These are phyloP conservation scores for Caenorhabditis sp. DNA, from an alignment of 2,888 invertebrate species.

Conservation along the genomic window DNA sequence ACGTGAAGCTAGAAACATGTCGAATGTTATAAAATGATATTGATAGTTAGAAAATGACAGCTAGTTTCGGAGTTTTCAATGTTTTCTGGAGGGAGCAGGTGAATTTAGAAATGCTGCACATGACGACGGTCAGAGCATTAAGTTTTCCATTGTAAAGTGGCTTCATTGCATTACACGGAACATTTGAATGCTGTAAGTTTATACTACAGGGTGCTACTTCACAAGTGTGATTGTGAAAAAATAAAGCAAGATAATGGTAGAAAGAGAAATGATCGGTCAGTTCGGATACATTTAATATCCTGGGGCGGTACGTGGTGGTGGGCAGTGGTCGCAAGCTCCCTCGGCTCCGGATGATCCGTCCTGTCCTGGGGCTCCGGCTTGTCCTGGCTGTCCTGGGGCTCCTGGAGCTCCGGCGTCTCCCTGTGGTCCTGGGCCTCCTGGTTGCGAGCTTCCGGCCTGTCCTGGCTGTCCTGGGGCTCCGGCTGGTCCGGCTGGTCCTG, in stretches of 20 bases:
- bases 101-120: constrained; percentile 4
- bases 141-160: background rate
- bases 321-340: constrained; percentile 68
- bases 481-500: constrained; percentile 62
- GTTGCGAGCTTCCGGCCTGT: constrained; percentile 51
- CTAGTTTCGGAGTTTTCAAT: no score
- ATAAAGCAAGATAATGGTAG: constrained; percentile 55
- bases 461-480: constrained; percentile 62
- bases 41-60: no score
- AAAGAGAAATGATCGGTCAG: constrained; percentile 24
- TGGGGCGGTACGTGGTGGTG: constrained; percentile 64
- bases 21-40: no score
- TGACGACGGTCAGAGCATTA: no score
- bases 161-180: no score
- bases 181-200: constrained; percentile 42
- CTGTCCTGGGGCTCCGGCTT: constrained; percentile 55
- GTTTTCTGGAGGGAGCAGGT: background rate
- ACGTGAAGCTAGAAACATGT: background rate
- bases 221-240: constrained; percentile 39
- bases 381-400: constrained; percentile 63
- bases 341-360: constrained; percentile 55
- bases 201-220: constrained; percentile 48
- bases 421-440: constrained; percentile 59
- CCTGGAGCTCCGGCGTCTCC: constrained; percentile 61
- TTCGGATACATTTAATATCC: constrained; percentile 57